Conservation (phyloP, 2,113 vertebrate genomes). For the Okapia johnstoni region DNA sequence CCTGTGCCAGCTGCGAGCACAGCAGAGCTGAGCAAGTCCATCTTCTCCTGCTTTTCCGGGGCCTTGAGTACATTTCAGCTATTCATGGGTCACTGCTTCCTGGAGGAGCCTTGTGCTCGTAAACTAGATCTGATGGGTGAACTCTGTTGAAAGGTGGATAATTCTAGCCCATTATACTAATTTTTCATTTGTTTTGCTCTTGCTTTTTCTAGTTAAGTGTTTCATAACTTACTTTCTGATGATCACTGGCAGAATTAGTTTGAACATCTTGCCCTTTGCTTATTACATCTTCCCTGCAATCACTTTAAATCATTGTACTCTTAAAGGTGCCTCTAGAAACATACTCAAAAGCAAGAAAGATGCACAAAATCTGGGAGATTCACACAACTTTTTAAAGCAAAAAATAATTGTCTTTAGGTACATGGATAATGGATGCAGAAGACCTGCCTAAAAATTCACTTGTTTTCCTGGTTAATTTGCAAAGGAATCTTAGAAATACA, state of each 20-base stretch:
- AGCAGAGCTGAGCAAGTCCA: background rate
- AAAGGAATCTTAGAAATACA: constrained; percentile 31
- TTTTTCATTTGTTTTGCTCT: background rate
- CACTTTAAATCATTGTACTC: background rate
- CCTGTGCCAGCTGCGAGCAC: background rate
- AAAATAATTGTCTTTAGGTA: background rate
- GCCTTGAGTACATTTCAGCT: background rate
- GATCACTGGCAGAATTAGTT: constrained; percentile 12
- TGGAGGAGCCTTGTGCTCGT: background rate
- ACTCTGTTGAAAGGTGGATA: background rate
- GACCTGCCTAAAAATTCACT: background rate
- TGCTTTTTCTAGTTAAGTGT: constrained; percentile 25
- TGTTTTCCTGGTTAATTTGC: constrained; percentile 26
- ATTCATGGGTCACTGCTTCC: background rate
- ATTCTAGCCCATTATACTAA: background rate
- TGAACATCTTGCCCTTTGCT: background rate
- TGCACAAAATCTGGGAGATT: background rate
- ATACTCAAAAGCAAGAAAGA: background rate
- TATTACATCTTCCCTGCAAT: background rate
- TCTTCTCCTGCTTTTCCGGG: background rate
- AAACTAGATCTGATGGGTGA: background rate
- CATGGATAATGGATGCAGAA: background rate
- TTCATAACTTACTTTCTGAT: constrained; percentile 16
- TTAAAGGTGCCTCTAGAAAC: background rate
- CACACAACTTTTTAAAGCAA: background rate